Conservation (phyloP, 2,113 vertebrate genomes). For the Tympanuchus pallidicinctus region DNA sequence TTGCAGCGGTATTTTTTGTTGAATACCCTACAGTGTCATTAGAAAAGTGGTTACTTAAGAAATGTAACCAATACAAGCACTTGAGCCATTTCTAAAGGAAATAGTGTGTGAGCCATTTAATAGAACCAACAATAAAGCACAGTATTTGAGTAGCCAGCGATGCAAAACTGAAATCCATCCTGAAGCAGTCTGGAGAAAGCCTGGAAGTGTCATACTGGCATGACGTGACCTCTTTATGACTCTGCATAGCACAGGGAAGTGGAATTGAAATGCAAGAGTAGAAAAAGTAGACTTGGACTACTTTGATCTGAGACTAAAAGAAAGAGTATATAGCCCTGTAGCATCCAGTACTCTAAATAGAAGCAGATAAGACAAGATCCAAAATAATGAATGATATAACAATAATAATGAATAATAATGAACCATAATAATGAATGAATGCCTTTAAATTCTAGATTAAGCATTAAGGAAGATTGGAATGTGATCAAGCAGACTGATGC, state of each 20-base stretch:
- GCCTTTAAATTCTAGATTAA: conserved; percentile 7
- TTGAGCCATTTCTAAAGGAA: conserved; percentile 60
- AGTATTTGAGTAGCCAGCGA: not conserved
- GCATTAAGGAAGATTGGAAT: not conserved
- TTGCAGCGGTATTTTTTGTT: conserved; percentile 44
- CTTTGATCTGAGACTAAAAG: not conserved
- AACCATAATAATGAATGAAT: not conserved
- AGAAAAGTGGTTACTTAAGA: conserved; percentile 55
- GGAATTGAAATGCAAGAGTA: not conserved
- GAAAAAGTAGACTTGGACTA: not conserved
- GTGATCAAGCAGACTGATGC: not conserved
- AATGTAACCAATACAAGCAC: not conserved
- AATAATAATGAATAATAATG: not conserved
- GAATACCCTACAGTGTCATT: conserved; percentile 55
- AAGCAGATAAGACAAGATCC: not conserved
- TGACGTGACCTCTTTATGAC: not conserved
- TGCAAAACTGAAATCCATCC: conserved; percentile 42
- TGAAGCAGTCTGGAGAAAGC: not conserved
- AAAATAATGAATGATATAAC: not conserved
- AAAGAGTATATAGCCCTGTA: accelerated
- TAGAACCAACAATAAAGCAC: conserved; percentile 1
- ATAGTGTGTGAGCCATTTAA: not conserved
- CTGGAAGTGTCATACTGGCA: not conserved
- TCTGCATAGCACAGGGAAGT: not conserved
- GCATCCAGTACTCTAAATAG: accelerated